phyloP scores from a whole-genome alignment of 2,797 vertebrate genomes.

The Macropodus opercularis region DNA sequence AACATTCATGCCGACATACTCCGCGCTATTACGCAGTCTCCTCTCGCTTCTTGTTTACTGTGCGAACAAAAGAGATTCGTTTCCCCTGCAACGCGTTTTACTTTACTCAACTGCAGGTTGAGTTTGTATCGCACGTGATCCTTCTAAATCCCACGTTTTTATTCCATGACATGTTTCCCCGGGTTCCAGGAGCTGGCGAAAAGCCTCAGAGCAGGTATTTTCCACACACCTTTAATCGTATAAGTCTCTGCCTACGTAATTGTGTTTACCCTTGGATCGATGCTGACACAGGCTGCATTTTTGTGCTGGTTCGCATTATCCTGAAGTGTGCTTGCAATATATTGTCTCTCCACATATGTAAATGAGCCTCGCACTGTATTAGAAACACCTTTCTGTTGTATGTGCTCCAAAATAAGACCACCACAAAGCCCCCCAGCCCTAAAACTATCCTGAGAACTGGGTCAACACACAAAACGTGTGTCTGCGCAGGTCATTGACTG shows the following conservation, averaged over 20 bases:
- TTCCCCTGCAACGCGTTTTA: too few relatives aligned
- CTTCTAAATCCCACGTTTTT: too few relatives aligned
- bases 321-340: constrained; percentile 40
- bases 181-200: neutral
- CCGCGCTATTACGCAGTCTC: neutral
- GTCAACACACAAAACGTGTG: constrained; percentile 1
- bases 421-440: neutral
- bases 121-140: too few relatives aligned
- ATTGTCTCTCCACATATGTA: constrained; percentile 15
- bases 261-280: neutral
- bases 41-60: too few relatives aligned
- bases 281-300: neutral
- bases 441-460: constrained; percentile 1
- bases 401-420: neutral
- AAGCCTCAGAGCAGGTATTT: neutral
- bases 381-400: constrained; percentile 38
- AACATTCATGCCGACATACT: constrained; percentile 11
- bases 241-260: neutral
- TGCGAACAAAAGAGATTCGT: too few relatives aligned
- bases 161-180: too few relatives aligned
- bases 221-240: too few relatives aligned
- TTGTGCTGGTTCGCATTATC: constrained; percentile 25
- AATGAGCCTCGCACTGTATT: constrained; percentile 20
- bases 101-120: too few relatives aligned
- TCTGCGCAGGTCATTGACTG: neutral